phyloP scores from a whole-genome alignment of 2,888 invertebrate genomes.

The Candidula unifasciata region DNA sequence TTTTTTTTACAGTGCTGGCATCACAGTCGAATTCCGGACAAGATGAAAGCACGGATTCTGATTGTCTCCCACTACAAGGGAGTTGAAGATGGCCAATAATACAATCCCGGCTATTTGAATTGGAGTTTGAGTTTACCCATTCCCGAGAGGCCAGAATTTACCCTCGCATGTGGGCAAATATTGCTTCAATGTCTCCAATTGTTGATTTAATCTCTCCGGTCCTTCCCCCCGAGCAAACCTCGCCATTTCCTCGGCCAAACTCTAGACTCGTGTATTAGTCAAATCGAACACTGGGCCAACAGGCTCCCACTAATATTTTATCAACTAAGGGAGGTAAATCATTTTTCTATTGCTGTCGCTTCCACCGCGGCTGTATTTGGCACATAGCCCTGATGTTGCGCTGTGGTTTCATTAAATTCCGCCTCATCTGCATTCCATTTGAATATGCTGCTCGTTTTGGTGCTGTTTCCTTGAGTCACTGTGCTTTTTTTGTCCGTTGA shows the following conservation, averaged over 20 bases:
- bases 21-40: too few relatives aligned
- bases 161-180: slow-evolving; percentile 35
- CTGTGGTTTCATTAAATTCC: slow-evolving; percentile 42
- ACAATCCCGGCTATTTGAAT: too few relatives aligned
- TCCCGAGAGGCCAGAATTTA: slow-evolving; percentile 10
- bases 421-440: slow-evolving; percentile 45
- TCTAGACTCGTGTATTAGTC: slow-evolving; percentile 8
- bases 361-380: neutral
- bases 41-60: too few relatives aligned
- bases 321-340: slow-evolving; percentile 39
- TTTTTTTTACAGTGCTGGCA: too few relatives aligned
- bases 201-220: slow-evolving; percentile 54
- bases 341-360: slow-evolving; percentile 41
- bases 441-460: slow-evolving; percentile 36
- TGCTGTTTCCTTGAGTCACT: slow-evolving; percentile 33
- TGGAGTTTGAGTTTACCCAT: neutral
- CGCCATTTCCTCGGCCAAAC: neutral
- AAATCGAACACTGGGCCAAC: slow-evolving; percentile 18
- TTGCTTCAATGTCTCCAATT: slow-evolving; percentile 47
- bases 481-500: neutral
- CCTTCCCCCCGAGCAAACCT: slow-evolving; percentile 35
- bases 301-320: slow-evolving; percentile 34
- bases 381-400: slow-evolving; percentile 23
- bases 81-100: too few relatives aligned
- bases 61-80: too few relatives aligned